phyloP scores from a whole-genome alignment of 2,113 vertebrate species.

The Paradoxurus hermaphroditus region DNA sequence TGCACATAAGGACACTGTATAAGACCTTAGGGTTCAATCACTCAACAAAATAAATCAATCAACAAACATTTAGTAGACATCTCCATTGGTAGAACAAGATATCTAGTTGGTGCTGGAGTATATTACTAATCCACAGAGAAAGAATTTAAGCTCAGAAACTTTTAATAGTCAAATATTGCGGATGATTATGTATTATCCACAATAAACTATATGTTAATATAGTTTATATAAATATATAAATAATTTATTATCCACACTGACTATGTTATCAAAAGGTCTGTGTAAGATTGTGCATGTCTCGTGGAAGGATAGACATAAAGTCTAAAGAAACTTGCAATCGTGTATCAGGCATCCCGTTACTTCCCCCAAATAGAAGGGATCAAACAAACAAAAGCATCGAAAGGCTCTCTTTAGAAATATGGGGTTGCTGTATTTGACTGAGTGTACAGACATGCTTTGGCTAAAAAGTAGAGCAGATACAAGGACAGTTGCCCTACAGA shows the following conservation, averaged over 20 bases:
- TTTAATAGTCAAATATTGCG: background rate
- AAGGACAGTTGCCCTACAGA: background rate
- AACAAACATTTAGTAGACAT: constrained; percentile 4
- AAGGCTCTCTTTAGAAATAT: background rate
- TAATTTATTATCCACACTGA: no score
- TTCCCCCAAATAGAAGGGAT: background rate
- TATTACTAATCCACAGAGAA: background rate
- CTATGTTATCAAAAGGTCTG: background rate
- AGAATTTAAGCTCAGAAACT: background rate
- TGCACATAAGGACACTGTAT: background rate
- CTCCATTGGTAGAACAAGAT: background rate
- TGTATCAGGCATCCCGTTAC: background rate
- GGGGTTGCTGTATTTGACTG: background rate
- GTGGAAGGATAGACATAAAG: background rate
- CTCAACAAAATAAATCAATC: constrained; percentile 47
- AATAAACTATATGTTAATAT: no score
- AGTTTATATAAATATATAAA: no score
- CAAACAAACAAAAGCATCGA: background rate
- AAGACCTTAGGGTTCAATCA: constrained; percentile 16
- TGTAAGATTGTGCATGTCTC: background rate
- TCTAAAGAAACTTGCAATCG: background rate
- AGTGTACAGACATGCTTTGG: background rate
- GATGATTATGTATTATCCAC: no score
- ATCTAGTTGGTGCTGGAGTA: background rate
- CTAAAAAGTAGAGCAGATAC: background rate